phyloP scores from a whole-genome alignment of 2,113 vertebrate genomes.

The Calcarius ornatus region DNA sequence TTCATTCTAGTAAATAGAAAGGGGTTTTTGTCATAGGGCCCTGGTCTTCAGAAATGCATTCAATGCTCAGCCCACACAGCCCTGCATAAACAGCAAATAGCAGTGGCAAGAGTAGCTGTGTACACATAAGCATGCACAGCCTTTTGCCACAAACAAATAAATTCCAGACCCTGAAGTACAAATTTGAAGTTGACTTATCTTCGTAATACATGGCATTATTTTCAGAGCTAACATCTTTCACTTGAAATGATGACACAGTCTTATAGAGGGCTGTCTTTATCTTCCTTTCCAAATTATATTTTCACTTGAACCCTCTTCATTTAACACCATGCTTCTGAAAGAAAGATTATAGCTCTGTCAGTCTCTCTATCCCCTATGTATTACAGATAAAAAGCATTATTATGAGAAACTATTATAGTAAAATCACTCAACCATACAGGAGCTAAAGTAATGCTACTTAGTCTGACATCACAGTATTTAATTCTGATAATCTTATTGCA shows the following conservation, averaged over 20 bases:
- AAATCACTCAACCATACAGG: constrained; percentile 16
- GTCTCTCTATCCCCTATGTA: neutral
- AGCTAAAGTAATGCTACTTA: constrained; percentile 7
- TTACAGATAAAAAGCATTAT: constrained; percentile 41
- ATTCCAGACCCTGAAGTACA: neutral
- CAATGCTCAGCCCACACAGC: neutral
- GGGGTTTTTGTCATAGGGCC: neutral
- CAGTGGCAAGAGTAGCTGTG: neutral
- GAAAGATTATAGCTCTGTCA: constrained; percentile 44
- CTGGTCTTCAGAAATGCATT: neutral
- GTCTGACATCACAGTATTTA: neutral
- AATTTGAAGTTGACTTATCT: neutral
- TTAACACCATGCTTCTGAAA: neutral
- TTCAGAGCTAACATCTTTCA: neutral
- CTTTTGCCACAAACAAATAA: neutral
- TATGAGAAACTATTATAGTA: constrained; percentile 26
- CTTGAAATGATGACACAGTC: neutral
- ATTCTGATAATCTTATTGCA: neutral
- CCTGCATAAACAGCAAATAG: neutral
- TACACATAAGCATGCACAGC: fast-evolving
- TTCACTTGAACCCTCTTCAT: neutral
- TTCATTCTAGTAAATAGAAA: neutral
- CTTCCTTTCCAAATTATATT: constrained; percentile 7
- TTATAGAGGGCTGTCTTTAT: neutral
- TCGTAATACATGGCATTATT: neutral